phyloP scores from a whole-genome alignment of 2,113 vertebrate genomes.

The Gracilinanus agilis region DNA sequence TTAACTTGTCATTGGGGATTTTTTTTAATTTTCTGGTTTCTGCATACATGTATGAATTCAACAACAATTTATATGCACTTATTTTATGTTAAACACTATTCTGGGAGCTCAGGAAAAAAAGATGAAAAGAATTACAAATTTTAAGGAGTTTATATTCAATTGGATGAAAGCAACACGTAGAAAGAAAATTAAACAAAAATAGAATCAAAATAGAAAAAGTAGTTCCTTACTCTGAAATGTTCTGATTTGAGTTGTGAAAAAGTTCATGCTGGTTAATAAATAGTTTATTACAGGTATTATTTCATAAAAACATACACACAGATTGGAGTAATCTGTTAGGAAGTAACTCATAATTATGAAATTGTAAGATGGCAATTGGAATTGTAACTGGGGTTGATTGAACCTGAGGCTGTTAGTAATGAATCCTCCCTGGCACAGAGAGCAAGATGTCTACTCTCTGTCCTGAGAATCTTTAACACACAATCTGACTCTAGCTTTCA shows the following conservation, averaged over 20 bases:
- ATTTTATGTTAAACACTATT: background rate
- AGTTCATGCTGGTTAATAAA: background rate
- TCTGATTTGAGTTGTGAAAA: background rate
- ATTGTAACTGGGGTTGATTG: too few relatives aligned
- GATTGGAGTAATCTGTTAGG: background rate
- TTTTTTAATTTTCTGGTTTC: background rate
- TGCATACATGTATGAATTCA: background rate
- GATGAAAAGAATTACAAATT: background rate
- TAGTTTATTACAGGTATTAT: background rate
- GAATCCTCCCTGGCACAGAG: too few relatives aligned
- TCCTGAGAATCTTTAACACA: too few relatives aligned
- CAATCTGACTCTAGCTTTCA: too few relatives aligned
- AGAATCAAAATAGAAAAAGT: background rate
- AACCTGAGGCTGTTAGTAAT: too few relatives aligned
- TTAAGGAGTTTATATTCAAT: background rate
- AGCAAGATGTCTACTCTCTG: too few relatives aligned
- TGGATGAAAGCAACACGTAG: background rate
- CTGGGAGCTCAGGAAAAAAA: background rate
- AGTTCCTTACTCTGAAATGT: background rate
- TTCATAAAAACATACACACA: background rate
- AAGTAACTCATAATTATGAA: background rate
- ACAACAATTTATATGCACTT: background rate
- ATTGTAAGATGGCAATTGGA: too few relatives aligned
- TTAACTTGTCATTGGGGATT: background rate
- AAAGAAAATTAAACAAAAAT: background rate